Base-by-base conservation (phyloP, 2,797 vertebrate species). In the Kryptopterus vitreolus region DNA sequence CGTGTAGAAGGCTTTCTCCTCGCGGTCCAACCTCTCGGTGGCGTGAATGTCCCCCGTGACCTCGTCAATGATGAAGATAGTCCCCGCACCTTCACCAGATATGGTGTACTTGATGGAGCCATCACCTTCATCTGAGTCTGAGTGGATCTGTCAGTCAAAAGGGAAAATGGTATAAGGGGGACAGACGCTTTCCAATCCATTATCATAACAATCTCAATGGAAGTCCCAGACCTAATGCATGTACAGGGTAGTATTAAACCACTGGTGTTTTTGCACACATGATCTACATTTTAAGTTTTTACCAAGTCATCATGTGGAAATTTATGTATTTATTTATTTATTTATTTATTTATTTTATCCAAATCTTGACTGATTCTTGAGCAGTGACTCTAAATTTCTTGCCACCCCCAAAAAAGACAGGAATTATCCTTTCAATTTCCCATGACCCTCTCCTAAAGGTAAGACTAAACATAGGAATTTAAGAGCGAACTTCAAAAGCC, bases 71-170 rank as follows among this genome's bases (percentile, higher is more conserved):
- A 99, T 95, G 93, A 99, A 99, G 89, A 99, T 96, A 79, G 95
- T 93, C 29, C 97, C 98, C 0, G 97, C 98, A 0, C 98, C 98
- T 86, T 99, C 97, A 12, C 98, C 98, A 0, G 98, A 98, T 92
- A 99, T 98, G 3, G 97, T 99, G 92, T 99, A 99, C 89, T 98
- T 99, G 91, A 99, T 98, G 90, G 96, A 96, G 53, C 97, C 96
- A 1, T 98, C 96, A 0, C 97, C 97, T 86, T 96, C 96, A 0
- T 99, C 98, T 0, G 97, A 99, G 90, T 99, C 98, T 0, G 98
- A 98, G 85, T 99, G 98, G 88, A 99, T 99, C 98, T 99, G 93
- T 50, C 80, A 86, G 87, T 79, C 77, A 55, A 76, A 59, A 78
- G 50, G 0, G 31, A 55, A 38, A 33, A 48, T n/a, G 22, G 55